phyloP scores from a whole-genome alignment of 1,140 invertebrate species.

The Ganaspis sp. region DNA sequence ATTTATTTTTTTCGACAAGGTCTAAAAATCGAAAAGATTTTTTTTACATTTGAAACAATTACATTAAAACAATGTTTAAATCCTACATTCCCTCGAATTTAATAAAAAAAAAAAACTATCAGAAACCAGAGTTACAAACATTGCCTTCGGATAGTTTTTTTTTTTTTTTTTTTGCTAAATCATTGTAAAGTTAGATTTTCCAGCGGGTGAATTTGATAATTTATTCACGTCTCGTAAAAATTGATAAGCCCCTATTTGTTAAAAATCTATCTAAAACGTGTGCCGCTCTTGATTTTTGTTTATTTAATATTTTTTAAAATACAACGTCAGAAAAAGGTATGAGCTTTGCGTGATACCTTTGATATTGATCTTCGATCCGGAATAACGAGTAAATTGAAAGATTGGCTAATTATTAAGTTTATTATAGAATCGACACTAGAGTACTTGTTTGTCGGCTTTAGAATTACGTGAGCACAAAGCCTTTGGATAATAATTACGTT shows the following conservation, averaged over 20 bases:
- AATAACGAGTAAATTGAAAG: conserved; percentile 13
- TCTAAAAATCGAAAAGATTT: too few relatives aligned
- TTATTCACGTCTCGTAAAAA: not conserved
- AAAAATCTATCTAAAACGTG: not conserved
- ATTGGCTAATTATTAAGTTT: conserved; percentile 8
- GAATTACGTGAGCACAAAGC: conserved; percentile 19
- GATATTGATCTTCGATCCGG: conserved; percentile 10
- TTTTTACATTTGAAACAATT: too few relatives aligned
- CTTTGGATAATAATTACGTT: not conserved
- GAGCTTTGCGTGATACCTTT: not conserved
- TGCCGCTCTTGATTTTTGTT: not conserved
- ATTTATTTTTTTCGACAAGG: too few relatives aligned
- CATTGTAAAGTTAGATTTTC: not conserved
- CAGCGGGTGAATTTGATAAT: not conserved
- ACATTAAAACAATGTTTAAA: too few relatives aligned
- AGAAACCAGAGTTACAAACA: too few relatives aligned
- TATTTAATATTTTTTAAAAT: not conserved
- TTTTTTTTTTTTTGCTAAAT: too few relatives aligned
- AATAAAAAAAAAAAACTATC: too few relatives aligned
- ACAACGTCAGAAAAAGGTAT: not conserved
- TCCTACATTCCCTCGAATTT: too few relatives aligned
- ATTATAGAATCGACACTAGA: conserved; percentile 18
- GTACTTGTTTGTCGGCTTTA: conserved; percentile 15
- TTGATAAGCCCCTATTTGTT: not conserved
- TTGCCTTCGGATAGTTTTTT: too few relatives aligned